Percentiles rank a stretch among this genome's conserved stretches.
These are phyloP conservation scores for Leuctra nigra DNA, from an alignment of 2,888 invertebrate species.

Conservation along the genomic window DNA sequence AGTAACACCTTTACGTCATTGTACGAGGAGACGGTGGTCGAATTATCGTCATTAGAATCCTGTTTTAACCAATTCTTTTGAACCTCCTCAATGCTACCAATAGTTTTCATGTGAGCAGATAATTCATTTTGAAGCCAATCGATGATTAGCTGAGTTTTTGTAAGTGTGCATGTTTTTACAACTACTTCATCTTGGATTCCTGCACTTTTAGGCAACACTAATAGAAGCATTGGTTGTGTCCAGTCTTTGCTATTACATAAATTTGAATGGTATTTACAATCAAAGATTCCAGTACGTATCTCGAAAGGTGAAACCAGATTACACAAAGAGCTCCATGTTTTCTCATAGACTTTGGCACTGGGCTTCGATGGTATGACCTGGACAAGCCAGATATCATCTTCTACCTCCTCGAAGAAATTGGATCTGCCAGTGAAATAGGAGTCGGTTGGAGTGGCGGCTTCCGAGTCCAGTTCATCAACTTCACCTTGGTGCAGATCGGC, in stretches of 20 bases:
- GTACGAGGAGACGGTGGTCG: background rate
- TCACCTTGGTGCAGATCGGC: slow-evolving; percentile 33
- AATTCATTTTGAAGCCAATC: slow-evolving; percentile 43
- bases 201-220: background rate
- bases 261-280: no score
- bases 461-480: slow-evolving; percentile 30
- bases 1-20: slow-evolving; percentile 37
- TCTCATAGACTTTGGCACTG: no score
- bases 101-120: slow-evolving; percentile 38
- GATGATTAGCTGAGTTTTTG: slow-evolving; percentile 36
- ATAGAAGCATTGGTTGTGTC: no score
- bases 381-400: slow-evolving; percentile 48
- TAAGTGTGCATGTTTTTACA: background rate
- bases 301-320: slow-evolving; percentile 42
- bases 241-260: no score
- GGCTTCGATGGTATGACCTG: slow-evolving; percentile 42
- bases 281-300: slow-evolving; percentile 42
- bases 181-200: background rate
- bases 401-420: slow-evolving; percentile 39
- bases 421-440: slow-evolving; percentile 33
- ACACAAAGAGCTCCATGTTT: slow-evolving; percentile 41
- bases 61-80: slow-evolving; percentile 35
- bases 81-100: slow-evolving; percentile 35
- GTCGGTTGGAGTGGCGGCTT: slow-evolving; percentile 24
- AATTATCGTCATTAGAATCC: no score